Percentiles rank a stretch among this genome's conserved stretches.
Conservation (phyloP, 2,888 invertebrate species). For the Atrina japonica region DNA sequence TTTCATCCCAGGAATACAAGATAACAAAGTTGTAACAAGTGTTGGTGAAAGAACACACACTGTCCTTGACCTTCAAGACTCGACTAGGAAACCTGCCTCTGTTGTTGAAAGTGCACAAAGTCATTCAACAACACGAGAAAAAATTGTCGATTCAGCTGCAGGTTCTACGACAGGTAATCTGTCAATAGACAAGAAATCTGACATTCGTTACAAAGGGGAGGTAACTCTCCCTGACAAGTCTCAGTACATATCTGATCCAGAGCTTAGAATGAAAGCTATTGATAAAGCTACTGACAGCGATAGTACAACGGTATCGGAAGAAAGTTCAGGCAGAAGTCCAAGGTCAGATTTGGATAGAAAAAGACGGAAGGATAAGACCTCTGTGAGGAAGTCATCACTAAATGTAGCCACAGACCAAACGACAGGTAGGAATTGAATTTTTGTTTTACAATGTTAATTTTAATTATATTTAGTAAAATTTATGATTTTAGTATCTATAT, state of each 20-base stretch:
- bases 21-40: too few species aligned
- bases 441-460: constrained; percentile 4
- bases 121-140: too few species aligned
- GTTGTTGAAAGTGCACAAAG: too few species aligned
- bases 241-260: neutral
- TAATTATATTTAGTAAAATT: constrained; percentile 2
- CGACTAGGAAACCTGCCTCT: too few species aligned
- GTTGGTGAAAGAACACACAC: too few species aligned
- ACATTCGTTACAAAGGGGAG: neutral
- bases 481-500: too few species aligned
- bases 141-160: neutral
- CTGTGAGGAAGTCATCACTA: constrained; percentile 37
- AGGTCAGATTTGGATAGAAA: constrained; percentile 22
- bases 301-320: neutral
- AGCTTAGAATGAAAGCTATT: neutral
- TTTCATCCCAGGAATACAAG: too few species aligned
- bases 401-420: constrained; percentile 14
- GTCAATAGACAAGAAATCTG: constrained; percentile 5
- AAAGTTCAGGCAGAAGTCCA: neutral
- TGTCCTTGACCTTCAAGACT: too few species aligned
- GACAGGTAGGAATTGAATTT: constrained; percentile 13
- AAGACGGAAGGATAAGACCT: constrained; percentile 35
- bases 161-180: constrained; percentile 8
- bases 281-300: constrained; percentile 27
- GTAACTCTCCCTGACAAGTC: neutral